Conservation (phyloP, 1,140 invertebrate genomes). For the Meloidogyne exigua region DNA sequence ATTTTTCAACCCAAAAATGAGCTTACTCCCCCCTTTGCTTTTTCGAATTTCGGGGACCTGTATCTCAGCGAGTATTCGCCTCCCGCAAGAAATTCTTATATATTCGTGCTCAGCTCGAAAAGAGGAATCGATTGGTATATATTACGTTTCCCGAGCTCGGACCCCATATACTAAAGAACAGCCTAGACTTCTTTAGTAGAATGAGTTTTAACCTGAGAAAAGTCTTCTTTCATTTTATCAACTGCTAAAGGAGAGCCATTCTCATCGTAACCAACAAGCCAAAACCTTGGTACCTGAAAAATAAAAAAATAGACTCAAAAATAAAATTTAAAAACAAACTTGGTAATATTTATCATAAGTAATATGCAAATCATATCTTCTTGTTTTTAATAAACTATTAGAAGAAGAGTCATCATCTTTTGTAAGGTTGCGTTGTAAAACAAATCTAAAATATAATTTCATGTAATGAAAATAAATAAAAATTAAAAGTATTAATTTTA, state of each 20-base stretch:
- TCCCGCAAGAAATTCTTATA: too few relatives aligned
- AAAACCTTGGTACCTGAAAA: slow-evolving; percentile 83
- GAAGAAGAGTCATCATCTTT: slow-evolving; percentile 53
- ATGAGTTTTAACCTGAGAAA: slow-evolving; percentile 71
- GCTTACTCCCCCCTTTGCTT: too few relatives aligned
- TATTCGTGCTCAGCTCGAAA: too few relatives aligned
- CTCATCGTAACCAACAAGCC: slow-evolving; percentile 96
- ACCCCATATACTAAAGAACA: too few relatives aligned
- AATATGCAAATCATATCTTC: slow-evolving; percentile 97
- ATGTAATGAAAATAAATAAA: not conserved
- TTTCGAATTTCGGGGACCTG: too few relatives aligned
- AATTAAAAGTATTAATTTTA: not conserved
- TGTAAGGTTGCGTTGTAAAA: slow-evolving; percentile 23
- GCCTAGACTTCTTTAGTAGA: too few relatives aligned
- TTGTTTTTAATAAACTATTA: slow-evolving; percentile 78
- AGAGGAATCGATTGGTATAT: too few relatives aligned
- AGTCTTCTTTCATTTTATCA: slow-evolving; percentile 98
- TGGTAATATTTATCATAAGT: slow-evolving; percentile 99
- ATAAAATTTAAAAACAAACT: slow-evolving; percentile 25
- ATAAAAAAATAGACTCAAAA: not conserved
- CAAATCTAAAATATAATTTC: slow-evolving; percentile 7
- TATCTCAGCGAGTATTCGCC: too few relatives aligned
- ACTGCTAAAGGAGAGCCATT: slow-evolving; percentile 83
- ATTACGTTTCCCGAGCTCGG: too few relatives aligned
- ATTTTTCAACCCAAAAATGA: too few relatives aligned